phyloP scores from a whole-genome alignment of 2,888 invertebrate genomes.

The Mesoligia furuncula region DNA sequence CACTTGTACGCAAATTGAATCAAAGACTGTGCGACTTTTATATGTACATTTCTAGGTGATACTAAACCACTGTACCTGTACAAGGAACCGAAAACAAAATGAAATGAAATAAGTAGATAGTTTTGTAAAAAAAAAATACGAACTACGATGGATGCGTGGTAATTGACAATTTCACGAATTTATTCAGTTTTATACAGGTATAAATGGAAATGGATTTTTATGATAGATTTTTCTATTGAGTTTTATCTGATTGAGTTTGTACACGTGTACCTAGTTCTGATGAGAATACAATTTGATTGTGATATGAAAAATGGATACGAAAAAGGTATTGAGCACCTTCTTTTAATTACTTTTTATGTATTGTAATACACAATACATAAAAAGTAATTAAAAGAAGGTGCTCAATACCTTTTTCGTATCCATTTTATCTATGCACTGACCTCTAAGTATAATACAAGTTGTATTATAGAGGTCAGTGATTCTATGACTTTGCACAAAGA shows the following conservation, averaged over 20 bases:
- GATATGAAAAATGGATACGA: background rate
- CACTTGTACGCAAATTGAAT: constrained; percentile 31
- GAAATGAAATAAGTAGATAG: background rate
- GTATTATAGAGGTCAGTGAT: too few species aligned
- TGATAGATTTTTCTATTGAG: constrained; percentile 14
- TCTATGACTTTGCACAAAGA: too few species aligned
- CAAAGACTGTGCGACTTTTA: background rate
- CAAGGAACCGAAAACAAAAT: background rate
- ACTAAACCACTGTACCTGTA: background rate
- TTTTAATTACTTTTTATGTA: background rate
- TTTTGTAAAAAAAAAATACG: background rate
- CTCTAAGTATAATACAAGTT: too few species aligned
- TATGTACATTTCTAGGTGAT: background rate
- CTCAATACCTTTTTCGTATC: too few species aligned
- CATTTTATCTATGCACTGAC: too few species aligned
- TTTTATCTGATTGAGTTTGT: constrained; percentile 4
- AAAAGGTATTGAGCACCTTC: background rate
- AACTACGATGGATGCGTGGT: background rate
- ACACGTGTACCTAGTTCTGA: background rate
- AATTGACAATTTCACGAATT: background rate
- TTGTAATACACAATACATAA: too few species aligned
- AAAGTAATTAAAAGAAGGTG: too few species aligned
- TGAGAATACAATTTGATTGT: constrained; percentile 19
- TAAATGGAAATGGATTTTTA: constrained; percentile 3
- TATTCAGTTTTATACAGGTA: background rate